phyloP scores from a whole-genome alignment of 1,140 invertebrate genomes.

The Leguminivora glycinivorella region DNA sequence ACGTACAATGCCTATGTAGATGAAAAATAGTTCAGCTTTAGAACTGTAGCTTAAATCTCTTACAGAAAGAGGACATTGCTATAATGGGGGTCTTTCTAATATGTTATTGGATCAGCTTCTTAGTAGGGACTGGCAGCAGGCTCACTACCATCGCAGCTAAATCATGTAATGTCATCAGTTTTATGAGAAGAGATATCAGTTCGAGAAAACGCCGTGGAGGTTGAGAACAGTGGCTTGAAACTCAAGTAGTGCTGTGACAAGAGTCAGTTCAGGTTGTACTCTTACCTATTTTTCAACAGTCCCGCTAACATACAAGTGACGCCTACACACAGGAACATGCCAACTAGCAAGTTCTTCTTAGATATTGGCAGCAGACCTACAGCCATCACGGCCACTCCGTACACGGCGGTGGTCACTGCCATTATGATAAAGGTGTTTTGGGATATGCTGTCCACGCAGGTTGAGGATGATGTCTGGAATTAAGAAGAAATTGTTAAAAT shows the following conservation, averaged over 20 bases:
- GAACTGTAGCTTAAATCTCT: too few relatives aligned
- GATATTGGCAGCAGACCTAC: slow-evolving; percentile 51
- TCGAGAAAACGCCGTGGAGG: too few relatives aligned
- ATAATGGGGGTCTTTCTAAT: too few relatives aligned
- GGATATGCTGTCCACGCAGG: slow-evolving; percentile 54
- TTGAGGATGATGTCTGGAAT: slow-evolving; percentile 40
- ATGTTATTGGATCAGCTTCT: too few relatives aligned
- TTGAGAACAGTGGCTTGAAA: too few relatives aligned
- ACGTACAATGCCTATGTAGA: too few relatives aligned
- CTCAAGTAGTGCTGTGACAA: too few relatives aligned
- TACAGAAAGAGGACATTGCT: too few relatives aligned
- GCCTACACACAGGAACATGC: slow-evolving; percentile 52
- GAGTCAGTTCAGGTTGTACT: too few relatives aligned
- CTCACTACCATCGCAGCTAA: slow-evolving; percentile 49
- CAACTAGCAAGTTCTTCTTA: slow-evolving; percentile 52
- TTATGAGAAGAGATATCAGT: too few relatives aligned
- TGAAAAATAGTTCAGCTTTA: too few relatives aligned
- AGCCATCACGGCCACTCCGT: slow-evolving; percentile 47
- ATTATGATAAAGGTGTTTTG: slow-evolving; percentile 55
- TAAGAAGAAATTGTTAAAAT: slow-evolving; percentile 5
- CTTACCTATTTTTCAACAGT: slow-evolving; percentile 51
- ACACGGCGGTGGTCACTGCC: slow-evolving; percentile 52
- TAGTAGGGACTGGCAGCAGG: slow-evolving; percentile 56
- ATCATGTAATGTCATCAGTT: too few relatives aligned
- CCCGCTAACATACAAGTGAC: slow-evolving; percentile 50